Base-by-base conservation (phyloP, 2,888 invertebrate genomes). In the Dryocosmus kuriphilus region DNA sequence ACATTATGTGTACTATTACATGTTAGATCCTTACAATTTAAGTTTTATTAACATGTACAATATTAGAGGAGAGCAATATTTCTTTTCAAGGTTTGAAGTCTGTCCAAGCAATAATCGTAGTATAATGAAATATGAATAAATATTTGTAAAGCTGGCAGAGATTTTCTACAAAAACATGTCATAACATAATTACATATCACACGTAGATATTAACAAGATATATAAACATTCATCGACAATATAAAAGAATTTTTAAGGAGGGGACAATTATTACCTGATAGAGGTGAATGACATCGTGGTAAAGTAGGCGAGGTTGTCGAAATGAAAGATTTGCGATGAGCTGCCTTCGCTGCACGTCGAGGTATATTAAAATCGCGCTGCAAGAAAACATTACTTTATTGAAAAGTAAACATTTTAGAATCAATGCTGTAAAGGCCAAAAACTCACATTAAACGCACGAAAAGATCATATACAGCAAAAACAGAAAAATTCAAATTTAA, bases 271-370 rank as follows among this genome's bases (percentile, higher is more conserved):
- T 84, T 86, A 92, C 94, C 95, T 89, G 95, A 95, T 89, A 96
- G 94, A 27, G 96, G 96, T 65, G 96, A 96, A 92, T 96, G 96
- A 86, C 96, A 96, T 91, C 96, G 93, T 76, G 95, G 95, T 87
- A 95, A 92, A 74, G 95, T 94, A 35, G 96, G 96, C 76, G 96
- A 96, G 71, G 96, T 95, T 84, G 95, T 95, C 22, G 95, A 94
- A 75, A 96, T 95, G 87, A 96, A 94, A 89, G 96, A 96, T 88
- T 96, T 94, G 79, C 96, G 94, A 91, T 96, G 96, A 86, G 94
- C 92, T 55, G 94, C 93, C 82, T 94, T 94, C 76, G 94, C 93
- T 84, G 93, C 91, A 80, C 93, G 92, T 80, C 94, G 92, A 87
- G 94, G 89, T 83, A 91, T 87, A 83, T 91, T 91, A 79, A 91